Conservation (phyloP, 2,797 vertebrate genomes). For the Chelon labrosus region DNA sequence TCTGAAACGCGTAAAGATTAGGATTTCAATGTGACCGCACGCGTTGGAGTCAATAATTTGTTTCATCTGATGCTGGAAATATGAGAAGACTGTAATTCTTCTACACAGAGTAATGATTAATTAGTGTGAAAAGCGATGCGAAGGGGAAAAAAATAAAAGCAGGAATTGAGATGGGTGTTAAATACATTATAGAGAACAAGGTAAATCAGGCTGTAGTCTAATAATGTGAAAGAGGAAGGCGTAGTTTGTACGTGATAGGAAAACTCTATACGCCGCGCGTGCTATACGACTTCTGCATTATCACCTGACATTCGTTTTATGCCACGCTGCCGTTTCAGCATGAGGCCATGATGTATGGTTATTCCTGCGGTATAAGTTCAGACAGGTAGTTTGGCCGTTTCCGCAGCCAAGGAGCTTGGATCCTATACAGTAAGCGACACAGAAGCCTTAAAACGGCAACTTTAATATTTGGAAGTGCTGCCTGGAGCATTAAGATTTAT, state of each 20-base stretch:
- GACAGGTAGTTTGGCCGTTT: conserved; percentile 19
- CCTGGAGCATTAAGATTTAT: conserved; percentile 27
- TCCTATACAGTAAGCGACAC: conserved; percentile 5
- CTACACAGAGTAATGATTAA: neutral
- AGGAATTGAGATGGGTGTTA: neutral
- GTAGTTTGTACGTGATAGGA: neutral
- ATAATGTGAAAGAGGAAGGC: neutral
- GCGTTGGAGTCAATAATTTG: conserved; percentile 33
- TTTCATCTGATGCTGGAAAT: conserved; percentile 31
- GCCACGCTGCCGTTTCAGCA: conserved; percentile 6
- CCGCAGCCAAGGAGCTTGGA: conserved; percentile 16
- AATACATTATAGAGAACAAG: neutral
- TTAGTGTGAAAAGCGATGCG: neutral
- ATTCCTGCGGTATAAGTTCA: conserved; percentile 7
- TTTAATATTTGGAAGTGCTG: conserved; percentile 50
- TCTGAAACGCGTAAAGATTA: conserved; percentile 22
- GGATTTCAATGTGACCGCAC: conserved; percentile 17
- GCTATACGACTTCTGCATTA: conserved; percentile 28
- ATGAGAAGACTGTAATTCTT: neutral
- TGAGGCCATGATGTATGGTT: conserved; percentile 24
- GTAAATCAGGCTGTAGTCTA: neutral
- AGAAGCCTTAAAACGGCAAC: conserved; percentile 10
- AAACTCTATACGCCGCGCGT: conserved; percentile 4
- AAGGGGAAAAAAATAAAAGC: neutral
- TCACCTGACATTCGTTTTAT: conserved; percentile 15